Evolutionary conservation across 2,113 vertebrate species (phyloP), one percentile per base, ranked within the genome.

Genomic region (Equus przewalskii): DNA sequence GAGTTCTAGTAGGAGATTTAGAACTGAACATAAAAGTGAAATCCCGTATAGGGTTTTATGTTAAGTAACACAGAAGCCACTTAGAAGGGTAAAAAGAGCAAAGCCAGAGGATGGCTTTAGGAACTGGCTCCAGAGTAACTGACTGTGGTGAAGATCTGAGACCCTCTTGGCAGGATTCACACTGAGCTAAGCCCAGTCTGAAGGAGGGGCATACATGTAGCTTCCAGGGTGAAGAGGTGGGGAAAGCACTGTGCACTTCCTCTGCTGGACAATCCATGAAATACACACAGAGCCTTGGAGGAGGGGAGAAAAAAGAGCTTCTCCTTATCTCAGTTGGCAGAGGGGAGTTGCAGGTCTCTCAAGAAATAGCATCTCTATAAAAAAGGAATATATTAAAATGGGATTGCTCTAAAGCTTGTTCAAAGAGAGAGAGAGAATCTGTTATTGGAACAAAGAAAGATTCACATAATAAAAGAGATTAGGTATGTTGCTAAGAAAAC

Each of bases 61-160:
- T 85, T 96, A 97, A 96, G 75, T 92, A 96, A 13, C 15, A 46
- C 24, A 64, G 3, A 92, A 95, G 28, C 89, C 87, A 41, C 56
- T 89, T 92, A 83, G 67, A 96, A 87, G 81, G 94, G 49, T 28
- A 75, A 93, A 98, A 88, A 54, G 51, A 96, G 75, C 60, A 91
- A 16, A 78, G 70, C 67, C 28, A 91, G 67, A 5, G 56, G 1
- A 1, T 5, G 0, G 2, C 91, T 98, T 87, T 44, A 58, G 64
- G 51, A 11, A 0, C 21, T 84, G 8, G n/a, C 51, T 86, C 49
- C 6, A 19, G 26, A 64, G 16, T 65, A 80, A 82, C 33, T 93
- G 44, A 7, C 28, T 94, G 11, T 24, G 54, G 49, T 73, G 67
- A 70, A 96, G 64, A 78, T 19, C 51, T 0, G 2, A 84, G 89